These are phyloP conservation scores for Ptychoptera contaminata DNA, from an alignment of 2,888 invertebrate genomes.

Conservation along the genomic window DNA sequence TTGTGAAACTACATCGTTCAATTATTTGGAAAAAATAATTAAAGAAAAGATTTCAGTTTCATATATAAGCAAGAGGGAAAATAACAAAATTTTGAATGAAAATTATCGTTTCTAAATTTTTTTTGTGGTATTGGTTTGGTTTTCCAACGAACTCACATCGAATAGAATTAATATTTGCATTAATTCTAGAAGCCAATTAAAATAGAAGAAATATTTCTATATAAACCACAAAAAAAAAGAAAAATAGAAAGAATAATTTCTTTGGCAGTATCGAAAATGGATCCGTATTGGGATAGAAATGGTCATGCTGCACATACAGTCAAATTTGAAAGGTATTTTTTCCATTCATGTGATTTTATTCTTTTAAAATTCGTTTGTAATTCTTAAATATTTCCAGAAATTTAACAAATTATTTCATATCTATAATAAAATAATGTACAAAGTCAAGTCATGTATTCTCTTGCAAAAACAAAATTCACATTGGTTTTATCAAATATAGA, in stretches of 20 bases:
- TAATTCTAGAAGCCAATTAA: not conserved
- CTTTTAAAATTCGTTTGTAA: conserved; percentile 3
- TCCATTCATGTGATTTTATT: conserved; percentile 5
- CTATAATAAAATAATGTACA: too few relatives aligned
- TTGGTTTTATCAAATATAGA: too few relatives aligned
- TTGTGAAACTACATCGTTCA: not conserved
- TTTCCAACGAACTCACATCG: not conserved
- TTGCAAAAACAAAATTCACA: too few relatives aligned
- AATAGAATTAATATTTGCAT: not conserved
- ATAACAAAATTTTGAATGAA: too few relatives aligned
- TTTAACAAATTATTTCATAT: not conserved
- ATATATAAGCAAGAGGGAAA: not conserved
- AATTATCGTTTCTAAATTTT: not conserved
- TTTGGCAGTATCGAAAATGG: conserved; percentile 15
- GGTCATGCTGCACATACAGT: conserved; percentile 32
- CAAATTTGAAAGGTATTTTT: conserved; percentile 31
- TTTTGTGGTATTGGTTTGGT: not conserved
- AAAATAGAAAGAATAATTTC: not conserved
- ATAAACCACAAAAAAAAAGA: not conserved
- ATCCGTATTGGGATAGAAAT: conserved; percentile 30
- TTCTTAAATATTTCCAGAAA: conserved; percentile 1
- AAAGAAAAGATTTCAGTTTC: conserved; percentile 1
- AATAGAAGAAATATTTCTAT: not conserved
- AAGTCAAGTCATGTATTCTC: too few relatives aligned
- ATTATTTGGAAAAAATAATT: not conserved